Base-by-base conservation (phyloP, 2,113 vertebrate genomes). In the Gambusia holbrooki region DNA sequence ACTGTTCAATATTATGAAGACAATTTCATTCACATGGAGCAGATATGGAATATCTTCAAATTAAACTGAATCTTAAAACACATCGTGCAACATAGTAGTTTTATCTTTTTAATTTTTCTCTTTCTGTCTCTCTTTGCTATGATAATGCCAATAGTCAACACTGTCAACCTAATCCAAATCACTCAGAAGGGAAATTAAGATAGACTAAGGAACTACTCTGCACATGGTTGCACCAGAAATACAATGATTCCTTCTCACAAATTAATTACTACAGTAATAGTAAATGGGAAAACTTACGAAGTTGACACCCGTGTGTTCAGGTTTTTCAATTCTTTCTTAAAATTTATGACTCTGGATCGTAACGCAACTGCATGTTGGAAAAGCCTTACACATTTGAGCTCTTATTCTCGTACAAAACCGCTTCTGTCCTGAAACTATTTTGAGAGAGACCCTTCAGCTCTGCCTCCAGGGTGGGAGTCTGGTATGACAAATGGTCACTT, bases 401-500 rank as follows among this genome's bases (percentile, higher is more conserved):
- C 28, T 69, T 22, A 62, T 62, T 74, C n/a, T 73, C 29, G 74
- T 66, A 60, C 32, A 51, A 69, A 76, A 61, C 66, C 58, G 35
- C 40, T 85, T 86, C 67, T 86, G 79, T 71, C 66, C 42, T 45
- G 5, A 63, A 14, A 2, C 32, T 13, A 58, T 79, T 77, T 65
- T 67, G 11, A 73, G 70, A 25, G 30, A 66, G 51, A 82, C 54
- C 54, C 62, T 66, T 58, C 62, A 62, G 79, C 65, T 71, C n/a
- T 74, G 62, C 74, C 76, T 79, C 32, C 60, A 73, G 73, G 67
- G 78, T 54, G 32, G 68, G 68, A 73, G 64, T 40, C 69, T 62
- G 80, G 62, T 63, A 63, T 78, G 69, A 89, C 71, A 83, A 85
- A 87, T 62, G 76, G 80, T 86, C 72, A 69, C 79, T 84, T 89